A percentile compares a stretch with the other conserved stretches of the same genome.
Evolutionary conservation across 2,113 vertebrate genomes (phyloP).

Genomic region (Cepphus grylle): DNA sequence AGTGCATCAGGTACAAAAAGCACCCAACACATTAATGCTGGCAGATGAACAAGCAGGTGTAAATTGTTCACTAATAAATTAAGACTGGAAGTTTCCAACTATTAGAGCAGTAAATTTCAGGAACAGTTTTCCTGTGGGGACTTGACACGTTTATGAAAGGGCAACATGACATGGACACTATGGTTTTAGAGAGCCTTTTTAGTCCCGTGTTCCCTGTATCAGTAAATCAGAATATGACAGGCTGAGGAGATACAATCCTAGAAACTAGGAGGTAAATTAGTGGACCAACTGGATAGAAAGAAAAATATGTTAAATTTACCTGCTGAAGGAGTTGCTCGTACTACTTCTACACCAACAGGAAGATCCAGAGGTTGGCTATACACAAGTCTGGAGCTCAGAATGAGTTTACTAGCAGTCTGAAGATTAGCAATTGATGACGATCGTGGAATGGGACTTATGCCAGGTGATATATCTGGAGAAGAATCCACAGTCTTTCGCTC

Average conservation of each 20-base stretch:
- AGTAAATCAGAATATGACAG: background rate
- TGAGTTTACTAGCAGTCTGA: constrained; percentile 96
- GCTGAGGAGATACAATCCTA: background rate
- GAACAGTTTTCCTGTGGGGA: background rate
- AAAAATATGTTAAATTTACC: constrained; percentile 67
- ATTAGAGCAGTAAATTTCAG: background rate
- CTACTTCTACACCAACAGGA: constrained; percentile 89
- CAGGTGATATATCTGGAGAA: constrained; percentile 84
- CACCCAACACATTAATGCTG: background rate
- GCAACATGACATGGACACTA: background rate
- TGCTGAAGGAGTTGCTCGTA: constrained; percentile 95
- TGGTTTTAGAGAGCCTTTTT: background rate
- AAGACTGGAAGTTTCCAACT: background rate
- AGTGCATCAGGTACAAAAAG: background rate
- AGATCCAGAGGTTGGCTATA: constrained; percentile 90
- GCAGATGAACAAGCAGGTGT: background rate
- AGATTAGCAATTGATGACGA: constrained; percentile 95
- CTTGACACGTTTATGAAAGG: background rate
- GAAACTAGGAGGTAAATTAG: background rate
- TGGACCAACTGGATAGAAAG: background rate
- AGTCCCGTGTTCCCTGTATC: background rate
- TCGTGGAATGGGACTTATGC: constrained; percentile 84
- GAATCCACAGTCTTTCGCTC: constrained; percentile 79
- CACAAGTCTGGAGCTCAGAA: constrained; percentile 92
- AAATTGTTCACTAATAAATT: background rate